Percentiles rank a stretch among this genome's conserved stretches.
phyloP scores from a whole-genome alignment of 2,797 vertebrate species.

The Spatula versicolor region DNA sequence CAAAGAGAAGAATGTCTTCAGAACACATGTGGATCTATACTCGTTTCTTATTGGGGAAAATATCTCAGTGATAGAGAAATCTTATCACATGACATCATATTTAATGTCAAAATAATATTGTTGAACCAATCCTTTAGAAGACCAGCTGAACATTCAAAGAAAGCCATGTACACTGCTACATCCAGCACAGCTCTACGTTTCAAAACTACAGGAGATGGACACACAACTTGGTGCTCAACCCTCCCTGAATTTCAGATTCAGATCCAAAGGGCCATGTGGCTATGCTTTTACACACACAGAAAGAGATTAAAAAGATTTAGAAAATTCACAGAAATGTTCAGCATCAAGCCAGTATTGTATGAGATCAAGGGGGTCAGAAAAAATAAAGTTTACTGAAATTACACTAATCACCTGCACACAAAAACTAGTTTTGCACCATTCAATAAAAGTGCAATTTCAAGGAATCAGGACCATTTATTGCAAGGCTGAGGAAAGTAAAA shows the following conservation, averaged over 20 bases:
- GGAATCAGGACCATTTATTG: not conserved
- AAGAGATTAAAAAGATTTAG: not conserved
- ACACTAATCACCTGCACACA: not conserved
- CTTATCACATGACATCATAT: not conserved
- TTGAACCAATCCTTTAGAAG: not conserved
- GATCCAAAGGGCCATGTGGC: not conserved
- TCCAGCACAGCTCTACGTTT: not conserved
- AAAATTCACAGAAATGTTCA: not conserved
- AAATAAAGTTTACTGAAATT: not conserved
- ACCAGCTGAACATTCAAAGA: not conserved
- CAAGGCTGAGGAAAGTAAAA: not conserved
- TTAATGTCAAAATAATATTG: not conserved
- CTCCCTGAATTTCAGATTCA: not conserved
- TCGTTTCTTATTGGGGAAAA: not conserved
- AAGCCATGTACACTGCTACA: fast-evolving
- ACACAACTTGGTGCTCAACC: not conserved
- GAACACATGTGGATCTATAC: not conserved
- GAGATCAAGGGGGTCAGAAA: not conserved
- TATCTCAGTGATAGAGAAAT: not conserved
- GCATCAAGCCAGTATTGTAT: not conserved
- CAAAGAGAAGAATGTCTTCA: not conserved
- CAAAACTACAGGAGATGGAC: not conserved
- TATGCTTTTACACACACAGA: not conserved
- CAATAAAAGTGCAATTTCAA: not conserved
- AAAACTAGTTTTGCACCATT: not conserved